Evolutionary conservation across 2,888 invertebrate species (phyloP).

Genomic region (Noctua pronuba): DNA sequence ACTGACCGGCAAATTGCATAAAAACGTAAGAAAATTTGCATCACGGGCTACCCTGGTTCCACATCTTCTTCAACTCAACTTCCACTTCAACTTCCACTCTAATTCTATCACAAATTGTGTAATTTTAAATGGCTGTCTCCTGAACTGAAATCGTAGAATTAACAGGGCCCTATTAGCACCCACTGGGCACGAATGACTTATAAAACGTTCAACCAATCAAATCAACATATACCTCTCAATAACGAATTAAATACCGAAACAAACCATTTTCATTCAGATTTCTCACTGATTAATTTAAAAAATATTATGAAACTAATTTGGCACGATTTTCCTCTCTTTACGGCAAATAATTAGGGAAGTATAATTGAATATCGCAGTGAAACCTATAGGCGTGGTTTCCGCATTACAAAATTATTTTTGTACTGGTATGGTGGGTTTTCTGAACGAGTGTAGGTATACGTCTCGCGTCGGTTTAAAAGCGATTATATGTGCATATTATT

Average conservation of each 20-base stretch:
- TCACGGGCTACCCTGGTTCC: too few species aligned
- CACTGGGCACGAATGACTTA: neutral
- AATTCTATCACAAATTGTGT: neutral
- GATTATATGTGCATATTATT: conserved; percentile 36
- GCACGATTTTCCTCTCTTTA: conserved; percentile 14
- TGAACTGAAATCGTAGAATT: neutral
- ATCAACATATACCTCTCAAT: neutral
- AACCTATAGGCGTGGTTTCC: conserved; percentile 47
- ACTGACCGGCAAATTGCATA: too few species aligned
- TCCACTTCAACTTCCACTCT: neutral
- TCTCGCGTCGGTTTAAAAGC: neutral
- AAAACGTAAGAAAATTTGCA: too few species aligned
- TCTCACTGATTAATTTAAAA: conserved; percentile 1
- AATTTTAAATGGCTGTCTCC: neutral
- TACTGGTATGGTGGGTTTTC: conserved; percentile 40
- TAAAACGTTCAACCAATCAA: neutral
- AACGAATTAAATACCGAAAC: neutral
- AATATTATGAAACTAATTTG: neutral
- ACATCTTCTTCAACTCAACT: too few species aligned
- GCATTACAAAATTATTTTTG: conserved; percentile 48
- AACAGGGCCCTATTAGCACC: neutral
- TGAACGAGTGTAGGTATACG: conserved; percentile 8
- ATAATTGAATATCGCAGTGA: conserved; percentile 32
- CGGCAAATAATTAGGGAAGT: conserved; percentile 31
- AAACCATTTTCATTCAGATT: neutral